Conservation (phyloP, 2,888 invertebrate genomes). For the Acanthococcus lagerstroemiae region DNA sequence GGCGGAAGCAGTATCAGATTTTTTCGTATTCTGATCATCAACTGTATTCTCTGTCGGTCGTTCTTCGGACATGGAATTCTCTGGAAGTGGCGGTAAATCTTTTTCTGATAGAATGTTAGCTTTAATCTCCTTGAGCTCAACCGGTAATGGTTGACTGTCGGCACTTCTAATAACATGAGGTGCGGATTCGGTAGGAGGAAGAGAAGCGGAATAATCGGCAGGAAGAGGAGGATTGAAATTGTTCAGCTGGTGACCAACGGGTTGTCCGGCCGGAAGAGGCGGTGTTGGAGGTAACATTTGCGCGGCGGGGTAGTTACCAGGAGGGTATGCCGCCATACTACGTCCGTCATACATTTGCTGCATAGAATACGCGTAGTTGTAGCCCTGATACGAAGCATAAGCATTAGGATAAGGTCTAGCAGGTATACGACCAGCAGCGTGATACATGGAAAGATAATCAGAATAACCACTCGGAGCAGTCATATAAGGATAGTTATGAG, state of each 20-base stretch:
- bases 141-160: neutral
- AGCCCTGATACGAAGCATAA: neutral
- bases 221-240: slow-evolving; percentile 11
- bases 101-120: neutral
- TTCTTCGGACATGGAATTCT: neutral
- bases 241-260: neutral
- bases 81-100: neutral
- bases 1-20: neutral
- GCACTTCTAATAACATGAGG: neutral
- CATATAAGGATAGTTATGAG: slow-evolving; percentile 20
- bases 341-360: slow-evolving; percentile 25
- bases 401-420: neutral
- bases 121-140: neutral
- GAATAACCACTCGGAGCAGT: slow-evolving; percentile 4
- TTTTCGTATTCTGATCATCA: neutral
- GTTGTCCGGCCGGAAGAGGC: neutral
- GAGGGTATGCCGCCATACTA: slow-evolving; percentile 3
- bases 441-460: slow-evolving; percentile 13
- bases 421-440: neutral
- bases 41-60: neutral
- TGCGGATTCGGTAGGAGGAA: neutral
- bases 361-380: slow-evolving; percentile 8
- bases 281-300: slow-evolving; percentile 19
- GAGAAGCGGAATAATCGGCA: neutral
- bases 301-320: neutral